Evolutionary conservation across 2,113 vertebrate genomes (phyloP).

Genomic region (Sceloporus undulatus): DNA sequence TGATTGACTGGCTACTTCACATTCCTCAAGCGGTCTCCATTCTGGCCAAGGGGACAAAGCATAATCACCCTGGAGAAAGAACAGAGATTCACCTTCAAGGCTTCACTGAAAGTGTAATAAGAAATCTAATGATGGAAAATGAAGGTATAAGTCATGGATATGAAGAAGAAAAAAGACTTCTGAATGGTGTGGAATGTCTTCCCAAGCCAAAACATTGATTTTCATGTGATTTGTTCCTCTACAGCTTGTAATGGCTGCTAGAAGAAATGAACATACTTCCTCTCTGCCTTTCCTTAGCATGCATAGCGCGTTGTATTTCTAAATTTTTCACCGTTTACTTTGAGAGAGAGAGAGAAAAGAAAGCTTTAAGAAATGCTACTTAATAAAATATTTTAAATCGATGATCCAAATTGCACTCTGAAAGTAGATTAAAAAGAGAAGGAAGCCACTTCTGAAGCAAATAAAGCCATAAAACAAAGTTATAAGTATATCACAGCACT

Average conservation of each 20-base stretch:
- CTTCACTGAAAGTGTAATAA: background rate
- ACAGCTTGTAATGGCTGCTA: background rate
- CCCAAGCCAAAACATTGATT: background rate
- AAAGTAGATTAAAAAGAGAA: slow-evolving; percentile 49
- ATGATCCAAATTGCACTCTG: slow-evolving; percentile 45
- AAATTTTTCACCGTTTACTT: background rate
- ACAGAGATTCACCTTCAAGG: background rate
- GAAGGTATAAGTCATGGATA: background rate
- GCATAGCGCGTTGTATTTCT: background rate
- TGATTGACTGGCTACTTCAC: background rate
- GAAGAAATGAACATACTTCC: background rate
- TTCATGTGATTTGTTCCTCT: background rate
- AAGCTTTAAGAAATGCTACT: background rate
- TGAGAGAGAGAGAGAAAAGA: background rate
- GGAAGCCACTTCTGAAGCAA: slow-evolving; percentile 10
- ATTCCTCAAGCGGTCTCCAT: background rate
- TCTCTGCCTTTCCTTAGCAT: background rate
- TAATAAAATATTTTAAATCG: slow-evolving; percentile 32
- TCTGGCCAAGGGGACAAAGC: background rate
- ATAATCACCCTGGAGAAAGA: background rate
- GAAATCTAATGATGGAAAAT: background rate
- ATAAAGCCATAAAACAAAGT: slow-evolving; percentile 31
- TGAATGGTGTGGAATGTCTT: background rate
- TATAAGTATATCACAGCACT: slow-evolving; percentile 30
- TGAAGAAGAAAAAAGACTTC: background rate